A percentile compares a stretch with the other conserved stretches of the same genome.
phyloP scores from a whole-genome alignment of 2,888 invertebrate genomes.

The Bursaphelenchus okinawaensis region DNA sequence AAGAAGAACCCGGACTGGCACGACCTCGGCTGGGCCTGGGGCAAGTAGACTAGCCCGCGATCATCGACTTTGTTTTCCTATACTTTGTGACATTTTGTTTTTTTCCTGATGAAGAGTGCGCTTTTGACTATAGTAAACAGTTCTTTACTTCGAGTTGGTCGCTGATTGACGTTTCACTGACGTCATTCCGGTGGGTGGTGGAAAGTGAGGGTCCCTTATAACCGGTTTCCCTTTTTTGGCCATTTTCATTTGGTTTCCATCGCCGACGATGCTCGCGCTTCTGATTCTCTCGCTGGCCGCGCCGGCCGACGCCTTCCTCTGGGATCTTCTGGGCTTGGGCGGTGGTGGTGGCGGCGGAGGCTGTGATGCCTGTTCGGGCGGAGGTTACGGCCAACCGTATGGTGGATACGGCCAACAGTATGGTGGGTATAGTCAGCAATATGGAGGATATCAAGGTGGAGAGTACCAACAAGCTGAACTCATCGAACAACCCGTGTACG shows the following conservation, averaged over 20 bases:
- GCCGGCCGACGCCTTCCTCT: neutral
- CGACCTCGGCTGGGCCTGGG: conserved; percentile 18
- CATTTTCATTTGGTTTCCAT: neutral
- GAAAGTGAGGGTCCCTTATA: neutral
- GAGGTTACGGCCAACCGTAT: neutral
- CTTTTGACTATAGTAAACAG: conserved; percentile 2
- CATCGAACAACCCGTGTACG: neutral
- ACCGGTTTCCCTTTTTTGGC: conserved; percentile 5
- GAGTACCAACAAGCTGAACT: neutral
- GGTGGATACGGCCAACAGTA: conserved; percentile 5
- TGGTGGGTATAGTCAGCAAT: neutral
- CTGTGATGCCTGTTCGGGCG: conserved; percentile 5
- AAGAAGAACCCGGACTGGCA: conserved; percentile 27
- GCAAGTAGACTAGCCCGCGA: neutral
- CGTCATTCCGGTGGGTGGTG: neutral
- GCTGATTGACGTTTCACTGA: neutral
- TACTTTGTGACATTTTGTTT: no score
- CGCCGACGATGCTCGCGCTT: neutral
- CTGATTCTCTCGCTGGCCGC: neutral
- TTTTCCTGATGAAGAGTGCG: neutral
- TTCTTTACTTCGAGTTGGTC: neutral
- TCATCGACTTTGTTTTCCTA: neutral
- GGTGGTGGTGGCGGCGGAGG: conserved; percentile 16
- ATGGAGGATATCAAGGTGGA: neutral
- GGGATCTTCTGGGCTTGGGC: neutral